A percentile compares a stretch with the other conserved stretches of the same genome.
Conservation (phyloP, 2,888 invertebrate species). For the Protophormia terraenovae region DNA sequence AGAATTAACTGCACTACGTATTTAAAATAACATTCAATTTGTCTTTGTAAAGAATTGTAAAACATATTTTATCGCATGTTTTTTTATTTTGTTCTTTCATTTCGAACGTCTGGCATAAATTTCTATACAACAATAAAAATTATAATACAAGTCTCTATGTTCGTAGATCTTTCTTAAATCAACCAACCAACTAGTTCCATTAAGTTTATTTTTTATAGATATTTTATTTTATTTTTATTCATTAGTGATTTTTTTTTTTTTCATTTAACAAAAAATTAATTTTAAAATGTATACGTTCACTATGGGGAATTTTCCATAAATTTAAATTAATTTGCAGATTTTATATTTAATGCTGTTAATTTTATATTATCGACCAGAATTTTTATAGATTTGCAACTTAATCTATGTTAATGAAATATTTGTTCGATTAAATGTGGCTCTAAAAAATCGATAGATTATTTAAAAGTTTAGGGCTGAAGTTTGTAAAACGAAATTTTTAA, state of each 20-base stretch:
- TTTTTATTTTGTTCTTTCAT: neutral
- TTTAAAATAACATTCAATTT: constrained; percentile 60
- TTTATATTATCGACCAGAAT: neutral
- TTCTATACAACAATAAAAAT: constrained; percentile 20
- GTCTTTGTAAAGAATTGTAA: constrained; percentile 51
- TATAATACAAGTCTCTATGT: constrained; percentile 3
- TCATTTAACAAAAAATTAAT: neutral
- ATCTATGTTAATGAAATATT: too few species aligned
- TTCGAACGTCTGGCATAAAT: constrained; percentile 43
- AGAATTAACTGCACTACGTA: constrained; percentile 37
- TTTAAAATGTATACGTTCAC: neutral
- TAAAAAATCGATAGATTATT: too few species aligned
- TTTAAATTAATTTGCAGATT: neutral
- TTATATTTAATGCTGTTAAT: neutral
- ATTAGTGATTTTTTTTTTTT: neutral
- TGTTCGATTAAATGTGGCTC: too few species aligned
- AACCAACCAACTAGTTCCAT: neutral
- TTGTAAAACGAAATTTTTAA: too few species aligned
- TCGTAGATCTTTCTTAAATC: neutral
- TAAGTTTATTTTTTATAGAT: neutral
- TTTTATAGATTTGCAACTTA: too few species aligned
- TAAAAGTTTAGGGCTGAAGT: too few species aligned
- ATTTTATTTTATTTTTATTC: neutral
- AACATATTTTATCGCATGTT: constrained; percentile 50
- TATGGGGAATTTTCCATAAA: neutral